Evolutionary conservation across 1,140 invertebrate genomes (phyloP), one percentile per base, ranked within the genome.

Genomic region (Muscidifurax raptorellus): DNA sequence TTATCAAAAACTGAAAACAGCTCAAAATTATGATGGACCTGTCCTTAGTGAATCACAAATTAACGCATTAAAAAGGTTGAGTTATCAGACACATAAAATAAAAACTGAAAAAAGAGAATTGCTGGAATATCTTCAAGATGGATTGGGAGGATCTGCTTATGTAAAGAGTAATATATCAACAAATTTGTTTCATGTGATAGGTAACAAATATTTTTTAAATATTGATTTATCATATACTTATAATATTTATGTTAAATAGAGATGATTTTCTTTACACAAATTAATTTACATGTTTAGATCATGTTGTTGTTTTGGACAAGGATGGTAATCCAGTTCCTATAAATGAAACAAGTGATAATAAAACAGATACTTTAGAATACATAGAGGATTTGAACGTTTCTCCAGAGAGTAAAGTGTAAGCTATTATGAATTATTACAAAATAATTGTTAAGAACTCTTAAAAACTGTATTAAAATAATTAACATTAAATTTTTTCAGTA

Each of bases 381-480:
- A 22, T 83, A 47, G 82, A 83, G 30, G 36, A 83, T 47, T 69
- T 83, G 7, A 44, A 76, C 5, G 59, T 83, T 44, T 59, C 82
- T 12, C 18, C 44, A 67, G 25, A 32, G 25, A 30, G 59, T 25
- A n/a, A 83, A 77, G 66, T 67, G 82, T 83, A 83, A 67, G 67
- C 52, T 10, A 66, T 67, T 69, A 25, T 44, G 6, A 7, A 59
- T 4, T 59, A n/a, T n/a, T 59, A 18, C 22, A 59, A 30, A 69
- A 44, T 25, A 9, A 27, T 59, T 40, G 2, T 44, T 79, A n/a
- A 36, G 3, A 12, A 80, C 5, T 47, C 25, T 15, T 32, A 28
- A 7, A 18, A 59, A 59, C 2, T 59, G n/a, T n/a, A n/a, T n/a
- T n/a, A 3, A 59, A 59, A 59, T 71, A 22, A 71, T 44, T 27